Evolutionary conservation across 2,797 vertebrate species (phyloP).

Genomic region (Mus minutoides): DNA sequence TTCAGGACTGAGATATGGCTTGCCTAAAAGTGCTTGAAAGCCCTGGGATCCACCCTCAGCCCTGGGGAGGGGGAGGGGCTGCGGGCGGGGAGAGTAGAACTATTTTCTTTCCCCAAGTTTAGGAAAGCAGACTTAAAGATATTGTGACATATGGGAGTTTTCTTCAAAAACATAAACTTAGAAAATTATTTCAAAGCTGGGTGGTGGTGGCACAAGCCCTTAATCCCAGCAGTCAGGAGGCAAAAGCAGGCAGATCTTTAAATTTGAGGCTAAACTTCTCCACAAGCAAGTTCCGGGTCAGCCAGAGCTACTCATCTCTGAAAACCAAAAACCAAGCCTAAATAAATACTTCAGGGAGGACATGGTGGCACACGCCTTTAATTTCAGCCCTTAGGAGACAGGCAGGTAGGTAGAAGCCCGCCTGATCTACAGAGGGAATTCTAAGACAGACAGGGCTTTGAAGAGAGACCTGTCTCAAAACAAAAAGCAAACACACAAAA

Average conservation of each 20-base stretch:
- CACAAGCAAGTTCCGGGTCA: background rate
- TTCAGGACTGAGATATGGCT: background rate
- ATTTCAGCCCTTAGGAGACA: background rate
- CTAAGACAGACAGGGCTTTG: background rate
- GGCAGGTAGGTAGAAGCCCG: background rate
- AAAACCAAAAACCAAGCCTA: background rate
- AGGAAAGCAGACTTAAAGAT: background rate
- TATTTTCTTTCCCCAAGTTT: background rate
- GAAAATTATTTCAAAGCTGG: background rate
- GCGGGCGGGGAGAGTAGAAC: accelerated
- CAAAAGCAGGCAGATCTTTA: background rate
- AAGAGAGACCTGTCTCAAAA: background rate
- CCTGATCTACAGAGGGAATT: background rate
- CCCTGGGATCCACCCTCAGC: background rate
- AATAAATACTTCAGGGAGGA: background rate
- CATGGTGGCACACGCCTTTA: background rate
- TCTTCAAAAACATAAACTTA: background rate
- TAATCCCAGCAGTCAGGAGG: background rate
- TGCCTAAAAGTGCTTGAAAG: too few relatives aligned
- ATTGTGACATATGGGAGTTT: background rate
- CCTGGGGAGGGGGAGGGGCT: too few relatives aligned
- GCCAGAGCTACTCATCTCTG: background rate
- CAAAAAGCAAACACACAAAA: background rate
- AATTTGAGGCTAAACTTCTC: background rate
- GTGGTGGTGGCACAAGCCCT: background rate